Evolutionary conservation across 2,797 vertebrate genomes (phyloP).

Genomic region (Brachymystax lenok): DNA sequence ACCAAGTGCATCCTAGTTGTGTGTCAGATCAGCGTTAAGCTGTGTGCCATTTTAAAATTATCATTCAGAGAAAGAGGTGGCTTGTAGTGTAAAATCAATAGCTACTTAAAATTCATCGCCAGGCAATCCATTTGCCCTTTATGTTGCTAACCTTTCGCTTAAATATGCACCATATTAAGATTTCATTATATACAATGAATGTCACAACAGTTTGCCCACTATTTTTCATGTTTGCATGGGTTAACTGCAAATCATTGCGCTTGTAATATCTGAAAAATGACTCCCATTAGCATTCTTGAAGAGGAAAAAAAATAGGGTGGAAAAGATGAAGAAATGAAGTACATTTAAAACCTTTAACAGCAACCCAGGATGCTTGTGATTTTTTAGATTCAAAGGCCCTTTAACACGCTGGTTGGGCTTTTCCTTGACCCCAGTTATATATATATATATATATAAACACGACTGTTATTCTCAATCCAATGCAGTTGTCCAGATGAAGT

Average conservation of each 20-base stretch:
- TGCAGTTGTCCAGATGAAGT: background rate
- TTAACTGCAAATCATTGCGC: conserved; percentile 78
- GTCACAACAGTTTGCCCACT: conserved; percentile 81
- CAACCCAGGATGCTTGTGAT: conserved; percentile 69
- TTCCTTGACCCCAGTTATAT: conserved; percentile 57
- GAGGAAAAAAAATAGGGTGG: conserved; percentile 32
- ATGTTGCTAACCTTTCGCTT: conserved; percentile 88
- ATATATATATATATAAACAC: background rate
- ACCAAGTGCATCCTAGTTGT: conserved; percentile 52
- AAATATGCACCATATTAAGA: conserved; percentile 88
- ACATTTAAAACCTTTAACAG: conserved; percentile 72
- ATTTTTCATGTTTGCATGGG: conserved; percentile 78
- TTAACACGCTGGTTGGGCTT: conserved; percentile 73
- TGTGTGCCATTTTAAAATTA: conserved; percentile 88
- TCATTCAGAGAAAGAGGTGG: conserved; percentile 84
- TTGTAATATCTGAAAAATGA: conserved; percentile 73
- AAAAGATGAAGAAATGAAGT: conserved; percentile 62
- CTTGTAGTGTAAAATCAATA: conserved; percentile 98
- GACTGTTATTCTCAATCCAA: conserved; percentile 1
- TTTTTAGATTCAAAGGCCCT: conserved; percentile 66
- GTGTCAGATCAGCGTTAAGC: conserved; percentile 73
- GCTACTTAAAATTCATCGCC: conserved; percentile 99
- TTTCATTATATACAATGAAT: conserved; percentile 87
- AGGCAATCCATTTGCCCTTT: conserved; percentile 99
- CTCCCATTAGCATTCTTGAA: conserved; percentile 61